These are phyloP conservation scores for Polypedilum pembai DNA, from an alignment of 1,140 invertebrate species.

Conservation along the genomic window DNA sequence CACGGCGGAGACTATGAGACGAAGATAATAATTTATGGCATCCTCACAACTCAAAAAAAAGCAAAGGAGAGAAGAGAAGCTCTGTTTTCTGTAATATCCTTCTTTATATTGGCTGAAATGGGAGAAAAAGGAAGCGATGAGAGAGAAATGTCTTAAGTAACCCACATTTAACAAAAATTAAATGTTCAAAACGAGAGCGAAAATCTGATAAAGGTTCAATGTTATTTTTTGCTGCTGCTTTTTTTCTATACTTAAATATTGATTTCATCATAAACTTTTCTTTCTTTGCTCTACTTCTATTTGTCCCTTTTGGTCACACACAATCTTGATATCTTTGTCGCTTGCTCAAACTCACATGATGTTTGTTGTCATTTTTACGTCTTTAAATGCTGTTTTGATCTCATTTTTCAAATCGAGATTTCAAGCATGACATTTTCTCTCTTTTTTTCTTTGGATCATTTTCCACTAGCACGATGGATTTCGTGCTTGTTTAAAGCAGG, in stretches of 20 bases:
- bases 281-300: slow-evolving; percentile 3
- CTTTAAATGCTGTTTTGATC: no score
- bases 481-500: no score
- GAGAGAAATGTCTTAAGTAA: neutral
- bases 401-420: no score
- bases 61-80: neutral
- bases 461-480: no score
- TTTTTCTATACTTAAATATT: neutral
- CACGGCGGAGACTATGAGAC: slow-evolving; percentile 9
- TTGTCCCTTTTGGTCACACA: neutral
- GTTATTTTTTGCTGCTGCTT: neutral
- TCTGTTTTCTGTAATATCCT: no score
- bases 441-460: no score
- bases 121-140: neutral
- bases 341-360: neutral
- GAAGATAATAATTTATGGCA: slow-evolving; percentile 16
- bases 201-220: slow-evolving; percentile 13
- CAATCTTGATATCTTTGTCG: neutral
- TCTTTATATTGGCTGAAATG: no score
- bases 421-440: no score
- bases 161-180: neutral
- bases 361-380: neutral
- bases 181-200: neutral
- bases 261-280: slow-evolving; percentile 13
- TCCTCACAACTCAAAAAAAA: neutral